Base-by-base conservation (phyloP, 2,113 vertebrate species). In the Lucifuga dentata region DNA sequence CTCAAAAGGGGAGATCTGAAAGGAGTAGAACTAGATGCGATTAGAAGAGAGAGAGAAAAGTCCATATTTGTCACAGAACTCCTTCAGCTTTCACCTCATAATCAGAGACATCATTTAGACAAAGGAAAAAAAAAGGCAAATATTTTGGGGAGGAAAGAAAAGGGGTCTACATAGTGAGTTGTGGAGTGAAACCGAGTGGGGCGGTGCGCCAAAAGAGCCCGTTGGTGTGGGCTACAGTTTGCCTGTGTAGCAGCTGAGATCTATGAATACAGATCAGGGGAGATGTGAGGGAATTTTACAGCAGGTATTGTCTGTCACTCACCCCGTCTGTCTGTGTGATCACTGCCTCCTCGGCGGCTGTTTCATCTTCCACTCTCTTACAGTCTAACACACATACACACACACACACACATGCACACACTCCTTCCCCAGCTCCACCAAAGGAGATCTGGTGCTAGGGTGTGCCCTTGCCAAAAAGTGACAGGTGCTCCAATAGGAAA, bases 231-330 rank as follows among this genome's bases (percentile, higher is more conserved):
- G 87, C 89, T 76, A 87, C 84, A 78, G 85, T 90, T 90, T 83
- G 88, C 78, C 84, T 65, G 84, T 78, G 85, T 77, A 91, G 83
- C 88, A 91, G 89, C 90, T 87, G 78, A 89, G 78, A 89, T 87
- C 89, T 88, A 87, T 90, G 90, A 94, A 94, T 86, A 92, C 86
- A 92, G 93, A 94, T 88, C 80, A 93, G 91, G 83, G 75, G 81
- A 93, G 88, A 94, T 90, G 89, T 94, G 92, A 93, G 88, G 86
- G 93, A 94, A 94, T 93, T 93, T 89, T 82, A 78, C 86, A 93
- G 86, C 89, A 92, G 90, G 83, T 89, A 90, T 92, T 93, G 91
- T 93, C 94, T 93, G 89, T 93, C 93, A 94, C 89, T 90, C 78
- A 93, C 84, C 90, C 91, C 90, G 86, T 86, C 90, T 90, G 88